A percentile compares a stretch with the other conserved stretches of the same genome.
Conservation (phyloP, 2,113 vertebrate species). For the Notarius lentiginosus region DNA sequence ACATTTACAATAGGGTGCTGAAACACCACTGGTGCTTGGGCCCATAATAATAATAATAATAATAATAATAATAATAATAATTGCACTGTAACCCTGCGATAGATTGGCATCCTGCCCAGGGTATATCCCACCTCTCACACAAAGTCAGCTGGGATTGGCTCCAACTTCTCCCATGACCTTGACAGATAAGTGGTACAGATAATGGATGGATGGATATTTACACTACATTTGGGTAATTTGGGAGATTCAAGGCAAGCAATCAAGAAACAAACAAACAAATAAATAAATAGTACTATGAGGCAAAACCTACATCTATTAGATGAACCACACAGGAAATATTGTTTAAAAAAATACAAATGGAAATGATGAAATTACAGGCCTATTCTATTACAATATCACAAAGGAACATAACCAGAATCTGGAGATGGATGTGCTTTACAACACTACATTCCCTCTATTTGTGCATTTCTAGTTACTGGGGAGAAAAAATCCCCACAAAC, state of each 20-base stretch:
- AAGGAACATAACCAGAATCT: background rate
- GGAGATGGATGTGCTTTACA: background rate
- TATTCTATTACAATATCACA: background rate
- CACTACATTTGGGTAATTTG: background rate
- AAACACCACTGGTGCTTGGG: background rate
- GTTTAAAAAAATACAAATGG: background rate
- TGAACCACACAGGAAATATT: background rate
- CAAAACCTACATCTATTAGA: background rate
- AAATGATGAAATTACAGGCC: background rate
- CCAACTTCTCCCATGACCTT: too few relatives aligned
- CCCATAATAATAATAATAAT: background rate
- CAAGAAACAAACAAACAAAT: background rate
- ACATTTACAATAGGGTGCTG: background rate
- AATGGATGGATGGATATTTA: too few relatives aligned
- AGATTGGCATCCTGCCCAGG: too few relatives aligned
- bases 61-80: constrained; percentile 6
- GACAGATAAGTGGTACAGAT: too few relatives aligned
- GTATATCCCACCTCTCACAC: too few relatives aligned
- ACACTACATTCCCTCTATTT: background rate
- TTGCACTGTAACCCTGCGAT: background rate
- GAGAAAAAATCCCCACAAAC: background rate
- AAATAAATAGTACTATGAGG: background rate
- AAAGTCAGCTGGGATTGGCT: too few relatives aligned
- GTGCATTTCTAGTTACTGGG: background rate
- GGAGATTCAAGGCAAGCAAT: background rate